Percentiles rank a stretch among this genome's conserved stretches.
Evolutionary conservation across 2,888 invertebrate species (phyloP).

Genomic region (Drosophila stalkeri): DNA sequence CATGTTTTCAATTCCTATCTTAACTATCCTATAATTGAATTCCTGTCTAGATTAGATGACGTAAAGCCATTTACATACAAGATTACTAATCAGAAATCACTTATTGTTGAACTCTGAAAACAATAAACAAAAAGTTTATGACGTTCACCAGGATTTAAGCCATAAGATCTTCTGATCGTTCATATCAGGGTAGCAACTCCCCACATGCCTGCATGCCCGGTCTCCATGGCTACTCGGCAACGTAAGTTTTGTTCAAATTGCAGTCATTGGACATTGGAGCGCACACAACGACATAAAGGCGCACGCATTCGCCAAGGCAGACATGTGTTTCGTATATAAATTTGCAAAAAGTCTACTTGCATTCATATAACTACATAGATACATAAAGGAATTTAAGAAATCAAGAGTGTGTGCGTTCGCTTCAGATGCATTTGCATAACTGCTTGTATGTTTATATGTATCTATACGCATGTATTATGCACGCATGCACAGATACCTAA

Average conservation of each 20-base stretch:
- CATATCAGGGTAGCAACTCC: not conserved
- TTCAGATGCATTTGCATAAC: constrained; percentile 43
- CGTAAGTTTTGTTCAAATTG: constrained; percentile 53
- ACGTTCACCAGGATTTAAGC: too few species aligned
- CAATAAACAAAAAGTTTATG: too few species aligned
- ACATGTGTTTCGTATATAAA: constrained; percentile 75
- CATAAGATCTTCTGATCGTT: not conserved
- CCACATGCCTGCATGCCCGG: not conserved
- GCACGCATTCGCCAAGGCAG: constrained; percentile 50
- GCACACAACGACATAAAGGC: constrained; percentile 43
- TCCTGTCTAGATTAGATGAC: too few species aligned
- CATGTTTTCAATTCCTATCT: too few species aligned
- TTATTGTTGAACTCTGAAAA: too few species aligned
- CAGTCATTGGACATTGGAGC: constrained; percentile 56
- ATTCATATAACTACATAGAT: constrained; percentile 8
- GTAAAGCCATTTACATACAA: too few species aligned
- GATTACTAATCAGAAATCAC: too few species aligned
- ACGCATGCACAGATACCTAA: too few species aligned
- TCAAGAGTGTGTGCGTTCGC: constrained; percentile 50
- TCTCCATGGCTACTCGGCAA: not conserved
- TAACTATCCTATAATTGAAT: too few species aligned
- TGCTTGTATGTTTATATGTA: constrained; percentile 20
- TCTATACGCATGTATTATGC: constrained; percentile 3
- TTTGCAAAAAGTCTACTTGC: constrained; percentile 47
- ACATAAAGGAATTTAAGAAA: constrained; percentile 61